A percentile compares a stretch with the other conserved stretches of the same genome.
These are phyloP conservation scores for Leptinotarsa texana DNA, from an alignment of 1,140 invertebrate genomes.

Conservation along the genomic window DNA sequence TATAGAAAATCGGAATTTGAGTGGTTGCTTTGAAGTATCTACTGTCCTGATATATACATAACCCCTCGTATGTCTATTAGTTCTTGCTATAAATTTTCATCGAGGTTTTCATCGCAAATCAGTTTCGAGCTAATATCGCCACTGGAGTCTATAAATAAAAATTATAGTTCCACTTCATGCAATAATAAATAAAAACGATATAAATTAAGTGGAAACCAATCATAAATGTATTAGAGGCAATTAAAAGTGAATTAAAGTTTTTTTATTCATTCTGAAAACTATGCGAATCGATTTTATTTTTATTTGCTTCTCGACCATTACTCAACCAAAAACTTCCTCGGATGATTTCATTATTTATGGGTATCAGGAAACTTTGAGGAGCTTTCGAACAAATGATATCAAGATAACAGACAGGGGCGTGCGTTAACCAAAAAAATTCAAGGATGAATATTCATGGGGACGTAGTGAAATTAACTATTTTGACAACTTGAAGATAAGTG, in stretches of 20 bases:
- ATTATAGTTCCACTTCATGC: conserved; percentile 8
- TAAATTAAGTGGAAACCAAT: conserved; percentile 15
- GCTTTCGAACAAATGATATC: too few species aligned
- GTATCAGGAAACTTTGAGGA: too few species aligned
- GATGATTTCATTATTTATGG: neutral
- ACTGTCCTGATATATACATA: too few species aligned
- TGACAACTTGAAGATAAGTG: too few species aligned
- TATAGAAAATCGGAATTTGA: too few species aligned
- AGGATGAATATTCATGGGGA: too few species aligned
- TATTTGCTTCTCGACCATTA: conserved; percentile 9
- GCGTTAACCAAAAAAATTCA: too few species aligned
- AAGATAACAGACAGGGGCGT: too few species aligned
- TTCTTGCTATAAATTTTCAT: neutral
- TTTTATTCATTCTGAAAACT: conserved; percentile 13
- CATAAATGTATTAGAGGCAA: conserved; percentile 17
- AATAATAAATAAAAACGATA: conserved; percentile 1
- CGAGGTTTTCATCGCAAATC: neutral
- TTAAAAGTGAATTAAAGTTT: conserved; percentile 21
- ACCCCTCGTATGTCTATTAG: too few species aligned
- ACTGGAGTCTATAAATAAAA: neutral
- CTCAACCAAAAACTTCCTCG: neutral
- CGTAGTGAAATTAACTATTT: too few species aligned
- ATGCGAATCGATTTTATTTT: neutral
- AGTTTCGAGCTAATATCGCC: neutral
- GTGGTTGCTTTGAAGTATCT: too few species aligned